Evolutionary conservation across 2,797 vertebrate genomes (phyloP).

Genomic region (Podarcis siculus): DNA sequence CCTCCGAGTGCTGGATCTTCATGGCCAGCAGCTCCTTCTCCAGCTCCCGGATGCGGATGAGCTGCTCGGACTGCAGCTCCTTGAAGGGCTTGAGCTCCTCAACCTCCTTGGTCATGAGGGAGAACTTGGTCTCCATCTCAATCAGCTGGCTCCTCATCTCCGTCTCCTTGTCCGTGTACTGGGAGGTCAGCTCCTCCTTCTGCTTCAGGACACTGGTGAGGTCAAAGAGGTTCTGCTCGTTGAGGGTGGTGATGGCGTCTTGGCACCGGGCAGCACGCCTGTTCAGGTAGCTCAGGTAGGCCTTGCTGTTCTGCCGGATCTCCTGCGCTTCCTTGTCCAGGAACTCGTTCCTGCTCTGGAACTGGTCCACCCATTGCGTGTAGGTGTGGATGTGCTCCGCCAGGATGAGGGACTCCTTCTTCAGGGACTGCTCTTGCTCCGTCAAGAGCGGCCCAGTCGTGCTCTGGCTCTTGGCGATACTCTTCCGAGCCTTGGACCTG

Average conservation of each 20-base stretch:
- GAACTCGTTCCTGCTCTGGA: slow-evolving; percentile 58
- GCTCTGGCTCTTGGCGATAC: neutral
- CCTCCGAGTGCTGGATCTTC: slow-evolving; percentile 68
- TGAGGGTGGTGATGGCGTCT: slow-evolving; percentile 52
- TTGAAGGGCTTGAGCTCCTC: slow-evolving; percentile 69
- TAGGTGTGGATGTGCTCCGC: slow-evolving; percentile 56
- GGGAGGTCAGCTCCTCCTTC: slow-evolving; percentile 54
- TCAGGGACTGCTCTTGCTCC: slow-evolving; percentile 59
- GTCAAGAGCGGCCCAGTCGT: neutral
- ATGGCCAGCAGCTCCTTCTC: slow-evolving; percentile 71
- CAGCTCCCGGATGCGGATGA: slow-evolving; percentile 66
- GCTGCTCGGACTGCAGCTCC: slow-evolving; percentile 65
- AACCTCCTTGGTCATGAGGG: slow-evolving; percentile 55
- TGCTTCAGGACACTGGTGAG: slow-evolving; percentile 49
- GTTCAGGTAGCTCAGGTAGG: slow-evolving; percentile 55
- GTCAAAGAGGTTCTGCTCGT: slow-evolving; percentile 65
- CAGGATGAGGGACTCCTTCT: slow-evolving; percentile 58
- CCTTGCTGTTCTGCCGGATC: slow-evolving; percentile 63
- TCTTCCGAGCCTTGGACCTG: slow-evolving; percentile 24
- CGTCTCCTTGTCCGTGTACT: slow-evolving; percentile 62
- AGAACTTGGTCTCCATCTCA: slow-evolving; percentile 62
- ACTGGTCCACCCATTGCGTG: slow-evolving; percentile 25
- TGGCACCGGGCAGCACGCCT: slow-evolving; percentile 56
- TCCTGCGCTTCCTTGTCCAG: slow-evolving; percentile 65
- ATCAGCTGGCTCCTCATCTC: slow-evolving; percentile 55